Percentiles rank a stretch among this genome's conserved stretches.
phyloP scores from a whole-genome alignment of 2,888 invertebrate species.

The Saturnia pavonia region DNA sequence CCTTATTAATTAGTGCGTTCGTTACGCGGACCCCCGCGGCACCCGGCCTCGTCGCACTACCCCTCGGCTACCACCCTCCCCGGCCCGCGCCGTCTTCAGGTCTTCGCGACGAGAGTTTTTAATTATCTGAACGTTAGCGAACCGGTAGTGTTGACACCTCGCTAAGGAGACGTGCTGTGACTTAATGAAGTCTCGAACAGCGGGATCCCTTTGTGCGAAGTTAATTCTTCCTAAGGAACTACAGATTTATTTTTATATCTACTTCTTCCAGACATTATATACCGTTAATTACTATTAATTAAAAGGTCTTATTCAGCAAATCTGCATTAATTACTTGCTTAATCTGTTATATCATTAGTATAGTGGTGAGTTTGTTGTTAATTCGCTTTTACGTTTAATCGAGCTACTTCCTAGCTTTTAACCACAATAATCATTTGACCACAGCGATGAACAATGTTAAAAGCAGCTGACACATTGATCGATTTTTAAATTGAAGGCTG shows the following conservation, averaged over 20 bases:
- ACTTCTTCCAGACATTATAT: background rate
- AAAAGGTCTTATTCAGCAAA: background rate
- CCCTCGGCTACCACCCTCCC: slow-evolving; percentile 31
- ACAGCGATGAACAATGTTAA: too few species aligned
- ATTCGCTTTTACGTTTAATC: too few species aligned
- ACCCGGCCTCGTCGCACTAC: slow-evolving; percentile 28
- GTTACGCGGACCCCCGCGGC: slow-evolving; percentile 60
- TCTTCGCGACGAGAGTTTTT: slow-evolving; percentile 69
- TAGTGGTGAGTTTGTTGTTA: too few species aligned
- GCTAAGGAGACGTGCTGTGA: slow-evolving; percentile 46
- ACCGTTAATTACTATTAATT: background rate
- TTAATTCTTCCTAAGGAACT: slow-evolving; percentile 23
- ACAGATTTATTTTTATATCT: slow-evolving; percentile 22
- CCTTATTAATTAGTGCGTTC: slow-evolving; percentile 81
- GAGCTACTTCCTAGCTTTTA: too few species aligned
- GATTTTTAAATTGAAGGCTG: too few species aligned
- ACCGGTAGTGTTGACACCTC: slow-evolving; percentile 61
- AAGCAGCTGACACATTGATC: too few species aligned
- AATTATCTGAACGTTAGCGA: slow-evolving; percentile 63
- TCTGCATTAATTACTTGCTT: background rate
- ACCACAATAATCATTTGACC: too few species aligned
- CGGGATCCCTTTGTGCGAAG: slow-evolving; percentile 26
- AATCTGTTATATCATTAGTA: too few species aligned
- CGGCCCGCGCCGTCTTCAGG: slow-evolving; percentile 31
- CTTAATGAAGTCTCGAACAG: slow-evolving; percentile 29